Evolutionary conservation across 1,140 invertebrate species (phyloP).

Genomic region (Apis cerana): DNA sequence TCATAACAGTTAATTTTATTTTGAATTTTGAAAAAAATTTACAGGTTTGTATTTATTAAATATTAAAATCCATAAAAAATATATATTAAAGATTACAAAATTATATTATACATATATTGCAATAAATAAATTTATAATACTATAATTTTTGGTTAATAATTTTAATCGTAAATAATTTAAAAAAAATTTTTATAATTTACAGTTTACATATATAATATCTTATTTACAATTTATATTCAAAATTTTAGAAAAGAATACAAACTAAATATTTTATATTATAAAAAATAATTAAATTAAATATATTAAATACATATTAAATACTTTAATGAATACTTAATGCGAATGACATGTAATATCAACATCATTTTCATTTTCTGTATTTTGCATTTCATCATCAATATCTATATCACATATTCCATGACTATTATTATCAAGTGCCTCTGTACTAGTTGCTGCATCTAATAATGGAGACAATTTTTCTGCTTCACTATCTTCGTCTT

Average conservation of each 20-base stretch:
- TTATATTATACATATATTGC: no score
- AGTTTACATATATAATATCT: not conserved
- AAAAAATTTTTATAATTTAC: not conserved
- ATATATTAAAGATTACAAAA: no score
- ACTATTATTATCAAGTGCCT: constrained; percentile 70
- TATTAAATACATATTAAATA: no score
- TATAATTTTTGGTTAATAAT: not conserved
- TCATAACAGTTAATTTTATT: no score
- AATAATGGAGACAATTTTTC: constrained; percentile 90
- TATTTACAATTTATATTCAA: constrained; percentile 33
- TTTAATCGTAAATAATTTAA: not conserved
- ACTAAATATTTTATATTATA: constrained; percentile 18
- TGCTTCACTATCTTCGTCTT: constrained; percentile 90
- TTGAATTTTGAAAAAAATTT: no score
- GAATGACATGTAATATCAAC: constrained; percentile 74
- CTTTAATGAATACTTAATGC: constrained; percentile 61
- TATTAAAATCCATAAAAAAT: no score
- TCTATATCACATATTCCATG: constrained; percentile 75
- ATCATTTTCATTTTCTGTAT: constrained; percentile 72
- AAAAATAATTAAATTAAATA: constrained; percentile 38
- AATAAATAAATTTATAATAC: no score
- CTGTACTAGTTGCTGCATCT: constrained; percentile 81
- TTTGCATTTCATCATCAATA: constrained; percentile 76
- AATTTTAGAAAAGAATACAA: not conserved
- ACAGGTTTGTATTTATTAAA: no score